Base-by-base conservation (phyloP, 2,113 vertebrate genomes). In the Entelurus aequoreus region DNA sequence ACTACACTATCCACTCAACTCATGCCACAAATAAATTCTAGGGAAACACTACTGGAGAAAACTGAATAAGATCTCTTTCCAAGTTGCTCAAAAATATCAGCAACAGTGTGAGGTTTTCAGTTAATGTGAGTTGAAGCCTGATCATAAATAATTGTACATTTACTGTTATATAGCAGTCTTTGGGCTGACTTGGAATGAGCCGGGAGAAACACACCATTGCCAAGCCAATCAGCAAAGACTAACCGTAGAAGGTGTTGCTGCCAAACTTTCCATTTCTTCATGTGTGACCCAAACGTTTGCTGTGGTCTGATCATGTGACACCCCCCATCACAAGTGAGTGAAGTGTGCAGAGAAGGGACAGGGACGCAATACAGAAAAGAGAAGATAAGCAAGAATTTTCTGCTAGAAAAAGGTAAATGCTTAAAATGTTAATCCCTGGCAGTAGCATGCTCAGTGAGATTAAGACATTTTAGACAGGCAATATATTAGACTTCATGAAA, bases 211-310 rank as follows among this genome's bases (percentile, higher is more conserved):
- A 38, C 13, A 57, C 19, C 51, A 21, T 52, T 3, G 54, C n/a
- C 48, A 21, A 54, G 63, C 76, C 76, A 74, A 66, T 76, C 65
- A 53, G 46, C 40, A 52, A 4, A 77, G 80, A 99, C 97, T 99
- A 90, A 99, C 97, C 97, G 94, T 98, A 82, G 92, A 93, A 16
- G 94, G 94, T 0, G 95, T 93, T 81, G 95, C 94, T 66, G 96
- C 88, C 86, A 99, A 93, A 84, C 89, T 96, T 90, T 99, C 96
- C 95, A 99, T 99, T 77, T 99, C 97, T 90, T 99, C 97, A 51
- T 99, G 97, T 50, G 97, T 99, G 91, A 99, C 88, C 97, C 97
- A 99, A 88, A 99, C 93, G 94, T 98, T 99, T 86, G 95, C 96
- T 77, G 97, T 98, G 87, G 91, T 95, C 97, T 99, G 92, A 90